These are phyloP conservation scores for Puntigrus tetrazona DNA, from an alignment of 2,113 vertebrate genomes.

Conservation along the genomic window DNA sequence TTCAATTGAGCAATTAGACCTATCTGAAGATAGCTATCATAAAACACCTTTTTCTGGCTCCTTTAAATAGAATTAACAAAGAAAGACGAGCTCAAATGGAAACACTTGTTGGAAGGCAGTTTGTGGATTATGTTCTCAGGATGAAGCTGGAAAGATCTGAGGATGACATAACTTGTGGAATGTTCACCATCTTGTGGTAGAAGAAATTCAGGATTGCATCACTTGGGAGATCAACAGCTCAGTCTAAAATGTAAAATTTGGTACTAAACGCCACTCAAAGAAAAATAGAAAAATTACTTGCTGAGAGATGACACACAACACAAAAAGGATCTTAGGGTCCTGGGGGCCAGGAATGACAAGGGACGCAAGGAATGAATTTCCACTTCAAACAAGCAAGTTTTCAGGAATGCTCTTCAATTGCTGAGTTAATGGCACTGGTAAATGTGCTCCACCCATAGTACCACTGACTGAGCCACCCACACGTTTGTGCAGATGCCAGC, in stretches of 20 bases:
- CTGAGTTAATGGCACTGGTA: slow-evolving; percentile 7
- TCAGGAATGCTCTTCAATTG: slow-evolving; percentile 15
- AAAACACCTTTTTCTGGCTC: not conserved
- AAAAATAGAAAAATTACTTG: not conserved
- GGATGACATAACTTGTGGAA: slow-evolving; percentile 15
- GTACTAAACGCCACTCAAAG: not conserved
- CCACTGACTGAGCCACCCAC: slow-evolving; percentile 36
- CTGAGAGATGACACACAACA: not conserved
- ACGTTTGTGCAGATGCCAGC: not conserved
- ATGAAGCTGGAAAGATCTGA: slow-evolving; percentile 13
- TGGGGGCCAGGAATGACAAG: not conserved
- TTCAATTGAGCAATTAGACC: slow-evolving; percentile 59
- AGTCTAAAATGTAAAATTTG: not conserved
- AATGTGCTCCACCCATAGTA: slow-evolving; percentile 19
- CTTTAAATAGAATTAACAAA: slow-evolving; percentile 23
- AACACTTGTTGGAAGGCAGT: slow-evolving; percentile 6
- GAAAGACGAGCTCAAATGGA: not conserved
- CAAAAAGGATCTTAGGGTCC: not conserved
- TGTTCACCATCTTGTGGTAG: slow-evolving; percentile 14
- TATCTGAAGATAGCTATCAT: slow-evolving; percentile 33
- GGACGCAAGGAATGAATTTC: not conserved
- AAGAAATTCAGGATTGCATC: not conserved
- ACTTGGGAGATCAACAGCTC: slow-evolving; percentile 9
- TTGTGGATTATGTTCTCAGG: not conserved
- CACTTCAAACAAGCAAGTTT: not conserved